A percentile compares a stretch with the other conserved stretches of the same genome.
Evolutionary conservation across 1,140 invertebrate genomes (phyloP).

Genomic region (Atta cephalotes): DNA sequence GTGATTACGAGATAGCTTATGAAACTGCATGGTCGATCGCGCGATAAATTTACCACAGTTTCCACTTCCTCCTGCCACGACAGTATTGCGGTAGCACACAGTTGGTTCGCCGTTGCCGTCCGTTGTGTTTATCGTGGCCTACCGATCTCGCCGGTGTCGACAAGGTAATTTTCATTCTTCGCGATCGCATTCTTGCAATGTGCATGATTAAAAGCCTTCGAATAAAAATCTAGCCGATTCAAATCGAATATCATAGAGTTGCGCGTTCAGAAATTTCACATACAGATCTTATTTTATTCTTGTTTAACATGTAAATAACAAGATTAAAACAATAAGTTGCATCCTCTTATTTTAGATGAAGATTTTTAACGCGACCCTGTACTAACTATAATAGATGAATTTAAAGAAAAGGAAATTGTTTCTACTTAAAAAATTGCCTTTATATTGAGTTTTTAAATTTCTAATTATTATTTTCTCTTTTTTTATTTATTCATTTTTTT

Average conservation of each 20-base stretch:
- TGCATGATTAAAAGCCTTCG: not conserved
- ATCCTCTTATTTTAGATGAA: too few relatives aligned
- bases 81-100: not conserved
- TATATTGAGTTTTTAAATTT: not conserved
- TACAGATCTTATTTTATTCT: too few relatives aligned
- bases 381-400: too few relatives aligned
- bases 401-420: too few relatives aligned
- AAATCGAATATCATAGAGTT: not conserved
- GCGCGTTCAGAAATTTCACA: too few relatives aligned
- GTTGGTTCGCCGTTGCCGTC: not conserved
- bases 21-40: not conserved
- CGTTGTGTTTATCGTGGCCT: not conserved
- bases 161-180: slow-evolving; percentile 21
- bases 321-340: too few relatives aligned
- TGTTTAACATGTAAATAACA: too few relatives aligned
- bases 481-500: not conserved
- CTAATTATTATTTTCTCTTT: not conserved
- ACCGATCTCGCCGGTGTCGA: not conserved
- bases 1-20: slow-evolving; percentile 7
- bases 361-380: too few relatives aligned
- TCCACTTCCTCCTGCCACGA: not conserved
- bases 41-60: not conserved
- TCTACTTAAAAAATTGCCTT: too few relatives aligned
- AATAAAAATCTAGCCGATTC: not conserved
- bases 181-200: not conserved